phyloP scores from a whole-genome alignment of 2,888 invertebrate genomes.

The Leptinotarsa tumamoca region DNA sequence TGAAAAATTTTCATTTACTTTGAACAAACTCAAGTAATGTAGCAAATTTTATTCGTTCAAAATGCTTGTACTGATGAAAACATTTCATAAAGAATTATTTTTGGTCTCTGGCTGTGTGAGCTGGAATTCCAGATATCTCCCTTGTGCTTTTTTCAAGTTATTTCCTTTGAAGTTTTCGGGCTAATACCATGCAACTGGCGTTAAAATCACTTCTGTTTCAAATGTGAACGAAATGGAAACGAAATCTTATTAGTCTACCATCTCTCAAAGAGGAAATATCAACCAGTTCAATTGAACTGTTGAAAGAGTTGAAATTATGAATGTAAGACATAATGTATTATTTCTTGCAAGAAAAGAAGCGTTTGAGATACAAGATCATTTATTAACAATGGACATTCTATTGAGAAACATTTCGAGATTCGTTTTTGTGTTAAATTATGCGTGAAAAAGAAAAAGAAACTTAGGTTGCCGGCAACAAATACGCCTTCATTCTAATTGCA shows the following conservation, averaged over 20 bases:
- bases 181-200: too few relatives aligned
- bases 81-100: too few relatives aligned
- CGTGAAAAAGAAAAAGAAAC: slow-evolving; percentile 37
- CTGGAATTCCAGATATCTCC: too few relatives aligned
- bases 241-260: background rate
- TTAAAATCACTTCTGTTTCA: too few relatives aligned
- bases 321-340: background rate
- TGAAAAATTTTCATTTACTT: too few relatives aligned
- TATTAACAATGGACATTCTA: slow-evolving; percentile 23
- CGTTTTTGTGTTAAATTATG: slow-evolving; percentile 39
- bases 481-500: slow-evolving; percentile 43
- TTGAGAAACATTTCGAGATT: slow-evolving; percentile 28
- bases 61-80: too few relatives aligned
- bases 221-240: too few relatives aligned
- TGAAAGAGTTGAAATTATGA: background rate
- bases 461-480: slow-evolving; percentile 32
- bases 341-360: background rate
- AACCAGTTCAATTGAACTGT: background rate
- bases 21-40: too few relatives aligned
- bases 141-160: too few relatives aligned
- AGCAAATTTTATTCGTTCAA: too few relatives aligned
- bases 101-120: too few relatives aligned
- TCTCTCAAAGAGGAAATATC: background rate
- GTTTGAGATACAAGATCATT: slow-evolving; percentile 16
- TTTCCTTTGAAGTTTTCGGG: too few relatives aligned